phyloP scores from a whole-genome alignment of 2,113 vertebrate genomes.

The Notiomystis cincta region DNA sequence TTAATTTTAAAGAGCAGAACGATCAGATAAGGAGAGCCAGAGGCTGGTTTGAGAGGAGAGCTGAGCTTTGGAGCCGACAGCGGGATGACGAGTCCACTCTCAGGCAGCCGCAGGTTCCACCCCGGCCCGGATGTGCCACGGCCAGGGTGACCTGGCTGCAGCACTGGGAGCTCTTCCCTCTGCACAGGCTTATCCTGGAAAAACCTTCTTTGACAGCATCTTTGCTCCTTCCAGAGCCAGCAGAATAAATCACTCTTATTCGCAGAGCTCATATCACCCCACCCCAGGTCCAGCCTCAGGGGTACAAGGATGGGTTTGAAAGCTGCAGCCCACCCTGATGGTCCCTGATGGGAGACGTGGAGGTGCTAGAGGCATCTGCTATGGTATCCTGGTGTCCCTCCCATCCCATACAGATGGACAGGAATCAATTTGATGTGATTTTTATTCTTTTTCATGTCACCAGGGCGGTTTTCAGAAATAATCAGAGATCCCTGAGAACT shows the following conservation, averaged over 20 bases:
- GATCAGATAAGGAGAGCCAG: neutral
- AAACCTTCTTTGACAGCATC: neutral
- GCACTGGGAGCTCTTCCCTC: neutral
- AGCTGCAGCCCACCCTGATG: neutral
- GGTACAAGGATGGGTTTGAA: neutral
- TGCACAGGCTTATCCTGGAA: neutral
- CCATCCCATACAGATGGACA: rapidly evolving
- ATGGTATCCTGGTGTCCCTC: neutral
- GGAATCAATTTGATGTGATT: neutral
- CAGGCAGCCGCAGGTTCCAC: rapidly evolving
- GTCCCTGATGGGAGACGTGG: neutral
- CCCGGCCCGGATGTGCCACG: rapidly evolving
- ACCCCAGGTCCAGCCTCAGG: neutral
- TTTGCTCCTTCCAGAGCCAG: neutral
- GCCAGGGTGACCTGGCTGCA: neutral
- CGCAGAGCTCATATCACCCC: rapidly evolving
- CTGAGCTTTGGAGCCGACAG: neutral
- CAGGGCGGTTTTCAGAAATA: neutral
- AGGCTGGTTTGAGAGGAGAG: neutral
- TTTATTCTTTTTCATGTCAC: neutral
- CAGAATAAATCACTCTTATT: neutral
- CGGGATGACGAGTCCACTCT: neutral
- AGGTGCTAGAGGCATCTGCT: neutral
- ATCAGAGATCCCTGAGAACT: neutral
- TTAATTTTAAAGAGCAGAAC: neutral